A percentile compares a stretch with the other conserved stretches of the same genome.
Evolutionary conservation across 2,888 invertebrate genomes (phyloP).

Genomic region (Hesperia comma): DNA sequence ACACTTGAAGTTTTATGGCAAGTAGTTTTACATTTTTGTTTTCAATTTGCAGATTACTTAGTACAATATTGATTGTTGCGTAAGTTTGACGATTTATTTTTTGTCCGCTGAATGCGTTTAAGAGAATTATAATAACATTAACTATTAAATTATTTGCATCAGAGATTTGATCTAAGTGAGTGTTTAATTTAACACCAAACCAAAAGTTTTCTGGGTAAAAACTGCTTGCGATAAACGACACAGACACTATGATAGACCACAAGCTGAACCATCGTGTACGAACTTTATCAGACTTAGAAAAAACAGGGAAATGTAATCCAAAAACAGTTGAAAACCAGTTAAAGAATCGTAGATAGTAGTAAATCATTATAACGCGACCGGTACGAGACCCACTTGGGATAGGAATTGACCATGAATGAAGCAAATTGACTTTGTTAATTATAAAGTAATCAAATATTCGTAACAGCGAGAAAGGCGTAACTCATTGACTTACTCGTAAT

Average conservation of each 20-base stretch:
- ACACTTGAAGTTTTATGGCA: conserved; percentile 54
- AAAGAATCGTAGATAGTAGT: conserved; percentile 50
- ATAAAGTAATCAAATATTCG: conserved; percentile 21
- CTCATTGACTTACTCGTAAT: conserved; percentile 15
- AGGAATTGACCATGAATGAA: background rate
- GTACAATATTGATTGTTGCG: conserved; percentile 43
- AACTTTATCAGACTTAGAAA: conserved; percentile 21
- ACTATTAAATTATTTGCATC: conserved; percentile 51
- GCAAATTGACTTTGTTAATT: too few species aligned
- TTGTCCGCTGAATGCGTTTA: conserved; percentile 46
- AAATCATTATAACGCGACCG: conserved; percentile 49
- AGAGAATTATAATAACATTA: conserved; percentile 46
- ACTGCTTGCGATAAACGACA: conserved; percentile 41
- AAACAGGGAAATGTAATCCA: conserved; percentile 54
- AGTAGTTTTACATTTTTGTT: conserved; percentile 48
- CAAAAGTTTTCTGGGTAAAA: conserved; percentile 41
- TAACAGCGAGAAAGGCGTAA: background rate
- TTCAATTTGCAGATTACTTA: conserved; percentile 46
- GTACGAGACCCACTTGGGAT: background rate
- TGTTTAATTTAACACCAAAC: conserved; percentile 44
- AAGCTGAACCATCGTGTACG: conserved; percentile 40
- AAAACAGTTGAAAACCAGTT: conserved; percentile 49
- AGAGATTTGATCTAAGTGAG: conserved; percentile 49
- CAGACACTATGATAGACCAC: conserved; percentile 49
- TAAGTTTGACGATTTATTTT: conserved; percentile 48